These are phyloP conservation scores for Drusus annulatus DNA, from an alignment of 1,140 invertebrate species.

Conservation along the genomic window DNA sequence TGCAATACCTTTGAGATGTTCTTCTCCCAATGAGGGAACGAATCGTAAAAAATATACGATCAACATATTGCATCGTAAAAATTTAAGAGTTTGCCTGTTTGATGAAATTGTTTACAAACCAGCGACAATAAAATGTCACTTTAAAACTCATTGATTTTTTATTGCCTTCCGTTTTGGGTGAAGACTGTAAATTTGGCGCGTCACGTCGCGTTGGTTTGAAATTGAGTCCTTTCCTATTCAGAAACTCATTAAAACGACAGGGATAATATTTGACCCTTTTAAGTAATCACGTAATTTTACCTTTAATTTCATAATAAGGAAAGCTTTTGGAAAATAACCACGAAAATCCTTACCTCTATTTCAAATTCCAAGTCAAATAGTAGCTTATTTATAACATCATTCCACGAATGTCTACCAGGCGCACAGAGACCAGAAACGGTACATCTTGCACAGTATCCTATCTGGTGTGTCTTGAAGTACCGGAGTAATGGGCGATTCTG, in stretches of 20 bases:
- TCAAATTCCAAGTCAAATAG: neutral
- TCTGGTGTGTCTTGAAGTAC: constrained; percentile 4
- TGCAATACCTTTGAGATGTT: constrained; percentile 21
- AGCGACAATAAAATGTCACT: constrained; percentile 33
- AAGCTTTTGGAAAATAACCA: no score
- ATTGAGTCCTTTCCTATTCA: neutral
- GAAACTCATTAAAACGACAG: neutral
- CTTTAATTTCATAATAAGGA: no score
- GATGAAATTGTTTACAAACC: constrained; percentile 38
- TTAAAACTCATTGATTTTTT: constrained; percentile 20
- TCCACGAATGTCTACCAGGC: neutral
- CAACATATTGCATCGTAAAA: constrained; percentile 33
- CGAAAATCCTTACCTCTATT: neutral
- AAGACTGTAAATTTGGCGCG: constrained; percentile 10
- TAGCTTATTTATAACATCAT: neutral
- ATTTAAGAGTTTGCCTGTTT: constrained; percentile 16
- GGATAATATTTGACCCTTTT: neutral
- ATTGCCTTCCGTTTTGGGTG: constrained; percentile 27
- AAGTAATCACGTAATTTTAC: no score
- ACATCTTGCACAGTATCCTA: constrained; percentile 9
- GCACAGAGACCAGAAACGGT: neutral
- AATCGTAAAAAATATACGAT: constrained; percentile 38
- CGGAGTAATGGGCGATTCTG: constrained; percentile 36
- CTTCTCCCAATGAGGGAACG: neutral
- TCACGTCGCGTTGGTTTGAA: neutral